Evolutionary conservation across 2,797 vertebrate genomes (phyloP).

Genomic region (Lepus townsendii): DNA sequence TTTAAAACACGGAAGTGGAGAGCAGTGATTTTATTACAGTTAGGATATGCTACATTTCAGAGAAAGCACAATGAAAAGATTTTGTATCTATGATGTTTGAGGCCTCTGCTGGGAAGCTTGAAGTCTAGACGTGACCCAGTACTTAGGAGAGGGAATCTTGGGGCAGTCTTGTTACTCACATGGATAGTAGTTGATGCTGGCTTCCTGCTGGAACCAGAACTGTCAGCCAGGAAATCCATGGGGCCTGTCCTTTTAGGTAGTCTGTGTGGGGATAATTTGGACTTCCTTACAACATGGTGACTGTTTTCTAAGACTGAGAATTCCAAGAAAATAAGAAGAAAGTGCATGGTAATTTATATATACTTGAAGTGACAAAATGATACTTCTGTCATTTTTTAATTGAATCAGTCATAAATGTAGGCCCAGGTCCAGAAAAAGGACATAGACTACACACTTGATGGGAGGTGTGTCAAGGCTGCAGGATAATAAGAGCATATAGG

Average conservation of each 20-base stretch:
- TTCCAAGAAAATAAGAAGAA: neutral
- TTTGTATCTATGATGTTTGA: neutral
- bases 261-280: neutral
- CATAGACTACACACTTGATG: neutral
- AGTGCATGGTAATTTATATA: neutral
- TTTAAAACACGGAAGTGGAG: constrained; percentile 6
- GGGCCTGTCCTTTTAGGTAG: neutral
- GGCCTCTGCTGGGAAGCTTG: neutral
- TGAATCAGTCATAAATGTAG: neutral
- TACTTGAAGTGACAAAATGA: neutral
- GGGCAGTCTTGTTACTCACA: neutral
- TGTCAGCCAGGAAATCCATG: neutral
- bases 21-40: neutral
- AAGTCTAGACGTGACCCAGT: neutral
- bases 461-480: neutral
- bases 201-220: neutral
- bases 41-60: neutral
- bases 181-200: neutral
- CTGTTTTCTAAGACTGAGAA: neutral
- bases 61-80: neutral
- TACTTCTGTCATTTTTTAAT: neutral
- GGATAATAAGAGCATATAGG: neutral
- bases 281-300: neutral
- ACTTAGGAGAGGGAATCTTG: neutral
- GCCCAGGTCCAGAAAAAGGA: neutral